Evolutionary conservation across 35 echinoderm and acorn worm genomes (phyloP).

Genomic region (Ophiothrix spiculata): DNA sequence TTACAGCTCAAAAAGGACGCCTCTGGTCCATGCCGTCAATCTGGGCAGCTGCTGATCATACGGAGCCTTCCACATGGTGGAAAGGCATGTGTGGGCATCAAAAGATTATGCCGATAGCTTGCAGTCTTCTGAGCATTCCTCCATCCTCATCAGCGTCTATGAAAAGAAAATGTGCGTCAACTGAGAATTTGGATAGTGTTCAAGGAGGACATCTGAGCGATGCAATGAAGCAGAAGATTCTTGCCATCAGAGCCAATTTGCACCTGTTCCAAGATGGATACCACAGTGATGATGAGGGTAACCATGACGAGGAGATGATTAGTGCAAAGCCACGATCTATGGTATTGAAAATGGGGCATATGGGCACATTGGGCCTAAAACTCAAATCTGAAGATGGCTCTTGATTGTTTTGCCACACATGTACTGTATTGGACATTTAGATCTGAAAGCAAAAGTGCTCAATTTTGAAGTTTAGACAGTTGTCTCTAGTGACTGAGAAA

Average conservation of each 20-base stretch:
- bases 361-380: too few species aligned
- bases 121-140: not conserved
- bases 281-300: not conserved
- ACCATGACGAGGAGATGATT: too few species aligned
- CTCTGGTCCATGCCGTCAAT: not conserved
- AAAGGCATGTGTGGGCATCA: not conserved
- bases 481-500: too few species aligned
- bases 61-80: not conserved
- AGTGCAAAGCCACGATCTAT: too few species aligned
- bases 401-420: too few species aligned
- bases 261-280: conserved; percentile 2
- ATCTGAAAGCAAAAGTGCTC: too few species aligned
- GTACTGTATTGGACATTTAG: too few species aligned
- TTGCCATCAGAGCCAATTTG: not conserved
- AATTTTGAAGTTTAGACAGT: too few species aligned
- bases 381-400: too few species aligned
- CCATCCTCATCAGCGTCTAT: not conserved
- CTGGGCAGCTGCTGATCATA: conserved; percentile 2
- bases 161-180: not conserved
- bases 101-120: not conserved
- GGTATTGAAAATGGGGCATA: too few species aligned
- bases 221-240: not conserved
- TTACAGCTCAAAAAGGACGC: not conserved
- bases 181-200: not conserved
- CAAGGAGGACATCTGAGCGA: not conserved